Evolutionary conservation across 2,797 vertebrate species (phyloP).

Genomic region (Coluber constrictor): DNA sequence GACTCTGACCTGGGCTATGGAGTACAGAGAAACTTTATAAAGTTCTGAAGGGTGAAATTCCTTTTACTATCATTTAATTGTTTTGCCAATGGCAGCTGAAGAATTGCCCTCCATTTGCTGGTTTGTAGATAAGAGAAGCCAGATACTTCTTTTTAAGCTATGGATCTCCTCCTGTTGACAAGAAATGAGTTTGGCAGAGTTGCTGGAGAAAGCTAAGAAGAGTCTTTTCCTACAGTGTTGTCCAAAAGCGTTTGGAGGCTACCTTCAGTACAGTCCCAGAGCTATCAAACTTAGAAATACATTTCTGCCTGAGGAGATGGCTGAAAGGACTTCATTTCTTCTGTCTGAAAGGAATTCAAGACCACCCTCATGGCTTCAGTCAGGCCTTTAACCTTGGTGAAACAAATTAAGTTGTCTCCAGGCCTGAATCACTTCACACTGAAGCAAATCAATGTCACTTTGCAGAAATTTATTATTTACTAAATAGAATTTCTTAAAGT

Average conservation of each 20-base stretch:
- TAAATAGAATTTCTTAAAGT: background rate
- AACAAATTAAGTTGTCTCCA: background rate
- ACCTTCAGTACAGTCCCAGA: background rate
- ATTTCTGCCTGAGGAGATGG: background rate
- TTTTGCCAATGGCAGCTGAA: background rate
- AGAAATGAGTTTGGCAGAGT: background rate
- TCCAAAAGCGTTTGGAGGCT: background rate
- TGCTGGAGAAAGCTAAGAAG: background rate
- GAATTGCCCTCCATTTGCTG: background rate
- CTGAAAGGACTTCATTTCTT: background rate
- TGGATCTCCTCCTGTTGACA: background rate
- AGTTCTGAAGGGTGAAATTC: background rate
- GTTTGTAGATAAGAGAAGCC: background rate
- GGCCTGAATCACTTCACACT: background rate
- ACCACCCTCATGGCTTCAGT: background rate
- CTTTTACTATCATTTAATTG: background rate
- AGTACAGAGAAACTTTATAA: background rate
- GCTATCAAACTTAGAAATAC: background rate
- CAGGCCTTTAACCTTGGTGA: background rate
- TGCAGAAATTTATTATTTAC: background rate
- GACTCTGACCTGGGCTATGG: background rate
- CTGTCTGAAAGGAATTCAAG: background rate
- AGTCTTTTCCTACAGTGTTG: background rate
- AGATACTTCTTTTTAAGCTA: background rate
- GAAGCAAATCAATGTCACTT: background rate